Percentiles rank a stretch among this genome's conserved stretches.
These are phyloP conservation scores for Charanyca ferruginea DNA, from an alignment of 2,888 invertebrate species.

Conservation along the genomic window DNA sequence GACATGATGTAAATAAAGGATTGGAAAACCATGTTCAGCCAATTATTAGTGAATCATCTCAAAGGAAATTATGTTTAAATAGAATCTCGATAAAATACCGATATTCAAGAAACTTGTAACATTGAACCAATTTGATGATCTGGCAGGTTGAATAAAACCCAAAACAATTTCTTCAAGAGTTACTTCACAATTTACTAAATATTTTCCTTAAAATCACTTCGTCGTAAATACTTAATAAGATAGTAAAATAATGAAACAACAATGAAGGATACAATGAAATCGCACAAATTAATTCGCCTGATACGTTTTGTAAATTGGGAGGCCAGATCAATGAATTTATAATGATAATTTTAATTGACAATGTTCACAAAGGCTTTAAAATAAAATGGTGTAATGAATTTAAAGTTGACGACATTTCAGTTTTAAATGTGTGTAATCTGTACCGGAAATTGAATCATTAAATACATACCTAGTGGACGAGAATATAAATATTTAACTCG, in stretches of 20 bases:
- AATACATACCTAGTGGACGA: conserved; percentile 2
- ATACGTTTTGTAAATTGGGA: conserved; percentile 33
- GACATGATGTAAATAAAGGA: too few relatives aligned
- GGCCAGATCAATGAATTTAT: conserved; percentile 53
- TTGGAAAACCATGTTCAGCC: too few relatives aligned
- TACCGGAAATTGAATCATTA: conserved; percentile 46
- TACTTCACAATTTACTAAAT: background rate
- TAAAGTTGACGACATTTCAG: conserved; percentile 48
- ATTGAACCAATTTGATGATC: background rate
- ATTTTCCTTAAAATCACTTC: background rate
- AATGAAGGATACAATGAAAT: conserved; percentile 9
- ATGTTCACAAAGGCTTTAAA: conserved; percentile 35
- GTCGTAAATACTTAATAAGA: conserved; percentile 3
- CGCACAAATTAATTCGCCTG: conserved; percentile 33
- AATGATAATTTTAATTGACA: conserved; percentile 56
- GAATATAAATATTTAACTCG: conserved; percentile 34
- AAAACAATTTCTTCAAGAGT: background rate
- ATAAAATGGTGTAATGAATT: conserved; percentile 36
- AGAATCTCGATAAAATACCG: too few relatives aligned
- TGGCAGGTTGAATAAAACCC: background rate
- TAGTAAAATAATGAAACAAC: background rate
- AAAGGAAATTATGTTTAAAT: too few relatives aligned
- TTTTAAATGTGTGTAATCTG: conserved; percentile 31
- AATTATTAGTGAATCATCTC: too few relatives aligned
- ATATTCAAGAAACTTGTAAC: too few relatives aligned